Evolutionary conservation across 2,888 invertebrate genomes (phyloP).

Genomic region (Eupithecia dodoneata): DNA sequence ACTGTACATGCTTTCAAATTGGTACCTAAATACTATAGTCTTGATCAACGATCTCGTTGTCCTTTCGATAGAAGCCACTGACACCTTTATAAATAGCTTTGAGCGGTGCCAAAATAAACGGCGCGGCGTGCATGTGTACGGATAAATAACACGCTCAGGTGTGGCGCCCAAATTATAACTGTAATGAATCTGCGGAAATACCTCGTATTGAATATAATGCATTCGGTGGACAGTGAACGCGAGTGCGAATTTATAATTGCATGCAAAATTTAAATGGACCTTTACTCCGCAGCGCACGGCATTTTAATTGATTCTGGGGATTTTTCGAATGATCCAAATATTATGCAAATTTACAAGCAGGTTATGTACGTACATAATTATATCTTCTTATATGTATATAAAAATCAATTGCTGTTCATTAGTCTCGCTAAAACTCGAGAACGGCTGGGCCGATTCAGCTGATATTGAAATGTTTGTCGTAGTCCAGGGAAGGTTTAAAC

Average conservation of each 20-base stretch:
- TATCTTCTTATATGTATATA: no score
- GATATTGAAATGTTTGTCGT: no score
- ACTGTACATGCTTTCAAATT: slow-evolving; percentile 38
- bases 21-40: slow-evolving; percentile 48
- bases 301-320: neutral
- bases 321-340: neutral
- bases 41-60: slow-evolving; percentile 45
- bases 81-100: slow-evolving; percentile 60
- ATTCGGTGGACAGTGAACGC: neutral
- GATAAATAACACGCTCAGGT: slow-evolving; percentile 7
- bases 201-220: neutral
- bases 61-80: slow-evolving; percentile 67
- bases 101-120: slow-evolving; percentile 54
- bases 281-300: neutral
- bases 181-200: slow-evolving; percentile 2
- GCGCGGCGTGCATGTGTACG: neutral
- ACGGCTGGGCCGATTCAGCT: no score
- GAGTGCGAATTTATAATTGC: neutral
- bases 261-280: neutral
- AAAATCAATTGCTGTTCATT: no score
- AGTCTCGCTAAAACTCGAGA: no score
- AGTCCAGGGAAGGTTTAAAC: no score
- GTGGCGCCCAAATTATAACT: neutral
- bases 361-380: neutral
- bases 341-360: neutral